Base-by-base conservation (phyloP, 2,797 vertebrate species). In the Hybognathus amarus region DNA sequence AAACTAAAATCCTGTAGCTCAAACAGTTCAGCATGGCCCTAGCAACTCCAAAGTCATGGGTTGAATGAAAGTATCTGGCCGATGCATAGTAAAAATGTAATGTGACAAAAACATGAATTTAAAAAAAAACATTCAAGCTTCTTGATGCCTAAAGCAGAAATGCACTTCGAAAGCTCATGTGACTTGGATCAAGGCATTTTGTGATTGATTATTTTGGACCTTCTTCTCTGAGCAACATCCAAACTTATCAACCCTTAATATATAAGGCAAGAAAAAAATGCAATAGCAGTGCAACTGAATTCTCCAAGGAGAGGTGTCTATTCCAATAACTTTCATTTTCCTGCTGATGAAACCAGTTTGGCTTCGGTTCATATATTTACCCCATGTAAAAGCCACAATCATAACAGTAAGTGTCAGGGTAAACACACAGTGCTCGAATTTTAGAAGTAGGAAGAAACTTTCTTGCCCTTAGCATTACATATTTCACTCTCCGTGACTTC, bases 401-500 rank as follows among this genome's bases (percentile, higher is more conserved):
- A 45, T 59, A 40, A 56, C 38, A 22, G 6, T 52, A 40, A 74
- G 20, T 13, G 40, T 74, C 56, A 67, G 77, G 40, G 38, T 61
- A 38, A 13, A 50, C n/a, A n/a, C n/a, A n/a, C 30, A 13, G 27
- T 22, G 63, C n/a, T 68, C 7, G 18, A 50, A 63, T 64, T 27
- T 61, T 70, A 59, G 33, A 69, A 45, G n/a, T 73, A 68, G 56
- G 36, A 70, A 77, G 50, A 80, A 61, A 77, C 17, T 68, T 80
- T 83, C 56, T 78, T 83, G 24, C 71, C 20, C 63, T 82, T 63
- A 73, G 40, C 47, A 61, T 83, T 50, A 80, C 52, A 81, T 80
- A 85, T 85, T 79, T 78, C 75, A 81, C 45, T 86, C 63, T 78
- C 52, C 7, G 18, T 85, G 85, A 82, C 80, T 85, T 83, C 70